Evolutionary conservation across 2,113 vertebrate species (phyloP).

Genomic region (Procavia capensis): DNA sequence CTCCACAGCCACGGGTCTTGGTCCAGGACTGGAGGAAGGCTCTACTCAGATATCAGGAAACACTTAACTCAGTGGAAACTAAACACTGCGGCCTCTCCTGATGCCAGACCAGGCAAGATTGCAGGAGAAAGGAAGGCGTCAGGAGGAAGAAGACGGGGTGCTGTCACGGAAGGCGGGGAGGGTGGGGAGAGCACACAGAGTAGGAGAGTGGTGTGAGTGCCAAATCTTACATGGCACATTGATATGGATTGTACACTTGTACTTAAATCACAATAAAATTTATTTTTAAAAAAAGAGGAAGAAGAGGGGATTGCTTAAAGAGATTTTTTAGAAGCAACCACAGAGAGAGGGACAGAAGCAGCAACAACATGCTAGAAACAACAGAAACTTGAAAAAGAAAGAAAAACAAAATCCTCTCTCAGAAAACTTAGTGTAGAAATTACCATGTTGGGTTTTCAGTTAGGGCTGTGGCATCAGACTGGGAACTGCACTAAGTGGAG

Average conservation of each 20-base stretch:
- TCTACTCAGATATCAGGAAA: background rate
- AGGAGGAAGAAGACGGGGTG: too few species aligned
- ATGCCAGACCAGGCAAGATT: background rate
- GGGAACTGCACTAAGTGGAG: constrained; percentile 13
- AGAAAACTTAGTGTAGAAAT: constrained; percentile 26
- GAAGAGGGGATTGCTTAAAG: background rate
- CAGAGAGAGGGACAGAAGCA: background rate
- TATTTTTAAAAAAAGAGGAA: too few species aligned
- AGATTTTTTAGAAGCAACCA: background rate
- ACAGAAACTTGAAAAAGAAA: constrained; percentile 47
- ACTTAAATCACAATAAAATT: too few species aligned
- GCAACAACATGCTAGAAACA: background rate
- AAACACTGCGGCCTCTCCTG: background rate
- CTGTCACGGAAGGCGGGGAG: too few species aligned
- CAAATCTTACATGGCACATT: too few species aligned
- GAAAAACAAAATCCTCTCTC: constrained; percentile 5
- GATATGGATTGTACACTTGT: too few species aligned
- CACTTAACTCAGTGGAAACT: background rate
- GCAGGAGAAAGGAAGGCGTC: background rate
- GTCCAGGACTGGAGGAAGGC: background rate
- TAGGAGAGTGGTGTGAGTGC: too few species aligned
- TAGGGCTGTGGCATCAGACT: background rate
- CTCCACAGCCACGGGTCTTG: too few species aligned
- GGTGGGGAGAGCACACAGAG: too few species aligned
- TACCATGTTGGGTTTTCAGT: background rate